A percentile compares a stretch with the other conserved stretches of the same genome.
Evolutionary conservation across 2,888 invertebrate genomes (phyloP).

Genomic region (Drosophila recens): DNA sequence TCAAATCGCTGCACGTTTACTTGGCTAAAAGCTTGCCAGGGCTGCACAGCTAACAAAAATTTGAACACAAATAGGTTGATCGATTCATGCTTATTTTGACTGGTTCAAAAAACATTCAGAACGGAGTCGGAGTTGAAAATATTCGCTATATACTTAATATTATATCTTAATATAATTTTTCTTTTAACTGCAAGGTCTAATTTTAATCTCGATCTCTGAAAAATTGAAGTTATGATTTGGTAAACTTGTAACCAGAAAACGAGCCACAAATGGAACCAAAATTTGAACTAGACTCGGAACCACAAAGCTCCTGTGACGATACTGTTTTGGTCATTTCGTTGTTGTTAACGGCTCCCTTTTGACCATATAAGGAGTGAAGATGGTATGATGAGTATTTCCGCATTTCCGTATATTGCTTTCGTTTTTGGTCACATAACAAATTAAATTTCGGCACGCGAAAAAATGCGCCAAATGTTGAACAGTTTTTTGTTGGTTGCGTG

Average conservation of each 20-base stretch:
- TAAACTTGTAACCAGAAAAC: not conserved
- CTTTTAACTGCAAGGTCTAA: too few species aligned
- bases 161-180: too few species aligned
- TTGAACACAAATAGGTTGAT: too few species aligned
- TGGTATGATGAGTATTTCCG: too few species aligned
- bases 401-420: conserved; percentile 2
- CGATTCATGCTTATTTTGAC: too few species aligned
- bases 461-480: conserved; percentile 38
- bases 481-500: conserved; percentile 8
- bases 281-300: not conserved
- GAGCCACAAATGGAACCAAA: not conserved
- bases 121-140: too few species aligned
- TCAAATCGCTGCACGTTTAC: conserved; percentile 26
- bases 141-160: too few species aligned
- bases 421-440: conserved; percentile 58
- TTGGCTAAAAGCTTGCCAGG: conserved; percentile 16
- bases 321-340: conserved; percentile 2
- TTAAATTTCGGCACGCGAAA: conserved; percentile 72
- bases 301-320: not conserved
- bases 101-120: too few species aligned
- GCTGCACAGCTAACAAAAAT: not conserved
- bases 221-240: too few species aligned
- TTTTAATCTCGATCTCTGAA: too few species aligned
- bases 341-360: not conserved
- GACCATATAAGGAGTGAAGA: conserved; percentile 38